These are phyloP conservation scores for Tricholauxania praeusta DNA, from an alignment of 2,888 invertebrate genomes.

Conservation along the genomic window DNA sequence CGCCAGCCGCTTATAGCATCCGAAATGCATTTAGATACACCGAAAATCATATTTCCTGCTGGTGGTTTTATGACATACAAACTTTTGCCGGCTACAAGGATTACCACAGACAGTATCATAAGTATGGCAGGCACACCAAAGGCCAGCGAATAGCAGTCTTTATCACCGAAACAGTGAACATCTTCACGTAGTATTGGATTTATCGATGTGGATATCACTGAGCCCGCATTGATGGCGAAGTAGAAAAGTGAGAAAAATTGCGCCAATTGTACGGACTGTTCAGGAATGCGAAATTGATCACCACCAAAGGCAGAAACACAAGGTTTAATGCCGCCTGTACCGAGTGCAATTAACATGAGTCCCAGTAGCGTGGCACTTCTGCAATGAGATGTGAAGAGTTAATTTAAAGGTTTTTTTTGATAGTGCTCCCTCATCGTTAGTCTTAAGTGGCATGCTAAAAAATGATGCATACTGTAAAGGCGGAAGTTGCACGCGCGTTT, in stretches of 20 bases:
- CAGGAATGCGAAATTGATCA: conserved; percentile 88
- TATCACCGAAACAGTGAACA: conserved; percentile 81
- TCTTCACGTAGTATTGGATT: conserved; percentile 89
- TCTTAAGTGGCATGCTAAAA: too few relatives aligned
- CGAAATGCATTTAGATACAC: conserved; percentile 80
- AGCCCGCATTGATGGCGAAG: conserved; percentile 92
- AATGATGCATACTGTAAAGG: too few relatives aligned
- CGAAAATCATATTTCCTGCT: conserved; percentile 84
- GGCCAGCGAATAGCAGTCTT: conserved; percentile 85
- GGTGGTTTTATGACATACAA: conserved; percentile 83
- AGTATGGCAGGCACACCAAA: conserved; percentile 91
- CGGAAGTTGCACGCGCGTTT: too few relatives aligned
- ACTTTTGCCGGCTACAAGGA: conserved; percentile 84
- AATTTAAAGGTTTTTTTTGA: not conserved
- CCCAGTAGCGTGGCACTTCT: conserved; percentile 77
- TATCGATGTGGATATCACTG: conserved; percentile 86
- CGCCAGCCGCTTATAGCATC: conserved; percentile 67
- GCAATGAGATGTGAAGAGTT: conserved; percentile 46
- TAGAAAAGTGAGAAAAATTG: conserved; percentile 95
- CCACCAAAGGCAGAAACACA: conserved; percentile 96
- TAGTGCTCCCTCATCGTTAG: too few relatives aligned
- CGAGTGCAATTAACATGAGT: conserved; percentile 83
- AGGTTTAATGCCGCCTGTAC: conserved; percentile 96
- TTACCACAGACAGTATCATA: conserved; percentile 83
- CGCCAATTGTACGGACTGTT: conserved; percentile 82